A percentile compares a stretch with the other conserved stretches of the same genome.
Evolutionary conservation across 1,140 invertebrate species (phyloP).

Genomic region (Venustaconcha ellipsiformis): DNA sequence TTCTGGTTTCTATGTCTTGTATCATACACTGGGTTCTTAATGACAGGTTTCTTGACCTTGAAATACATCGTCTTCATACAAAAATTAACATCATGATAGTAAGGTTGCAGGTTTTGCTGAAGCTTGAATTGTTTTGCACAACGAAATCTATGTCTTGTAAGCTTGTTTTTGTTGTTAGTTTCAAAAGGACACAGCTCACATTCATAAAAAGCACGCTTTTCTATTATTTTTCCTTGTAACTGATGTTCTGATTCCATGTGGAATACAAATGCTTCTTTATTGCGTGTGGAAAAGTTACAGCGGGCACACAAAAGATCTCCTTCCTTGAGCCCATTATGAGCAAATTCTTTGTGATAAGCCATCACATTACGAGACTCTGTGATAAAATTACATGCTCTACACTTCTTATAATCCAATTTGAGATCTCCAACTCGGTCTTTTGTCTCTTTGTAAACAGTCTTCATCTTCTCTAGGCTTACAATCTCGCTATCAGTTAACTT

Average conservation of each 20-base stretch:
- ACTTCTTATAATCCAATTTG: constrained; percentile 83
- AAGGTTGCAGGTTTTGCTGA: constrained; percentile 84
- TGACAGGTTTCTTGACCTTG: constrained; percentile 37
- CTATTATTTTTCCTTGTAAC: constrained; percentile 83
- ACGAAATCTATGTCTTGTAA: constrained; percentile 87
- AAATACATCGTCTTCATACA: constrained; percentile 58
- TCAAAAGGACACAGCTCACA: constrained; percentile 95
- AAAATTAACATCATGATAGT: constrained; percentile 58
- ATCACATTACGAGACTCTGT: constrained; percentile 89
- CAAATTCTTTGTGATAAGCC: constrained; percentile 90
- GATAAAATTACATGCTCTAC: constrained; percentile 92
- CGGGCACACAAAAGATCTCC: constrained; percentile 80
- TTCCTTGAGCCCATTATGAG: constrained; percentile 82
- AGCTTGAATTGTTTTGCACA: constrained; percentile 92
- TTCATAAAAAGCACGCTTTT: constrained; percentile 88
- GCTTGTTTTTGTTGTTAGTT: constrained; percentile 93
- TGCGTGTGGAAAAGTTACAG: constrained; percentile 83
- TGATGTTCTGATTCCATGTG: constrained; percentile 93
- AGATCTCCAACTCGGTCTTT: constrained; percentile 81
- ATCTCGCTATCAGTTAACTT: constrained; percentile 80
- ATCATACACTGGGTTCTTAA: constrained; percentile 2
- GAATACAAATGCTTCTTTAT: constrained; percentile 86
- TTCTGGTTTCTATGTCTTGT: too few species aligned
- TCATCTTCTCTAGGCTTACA: constrained; percentile 86
- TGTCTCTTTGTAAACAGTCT: constrained; percentile 76